phyloP scores from a whole-genome alignment of 2,797 vertebrate species.

The Macropus fuliginosus region DNA sequence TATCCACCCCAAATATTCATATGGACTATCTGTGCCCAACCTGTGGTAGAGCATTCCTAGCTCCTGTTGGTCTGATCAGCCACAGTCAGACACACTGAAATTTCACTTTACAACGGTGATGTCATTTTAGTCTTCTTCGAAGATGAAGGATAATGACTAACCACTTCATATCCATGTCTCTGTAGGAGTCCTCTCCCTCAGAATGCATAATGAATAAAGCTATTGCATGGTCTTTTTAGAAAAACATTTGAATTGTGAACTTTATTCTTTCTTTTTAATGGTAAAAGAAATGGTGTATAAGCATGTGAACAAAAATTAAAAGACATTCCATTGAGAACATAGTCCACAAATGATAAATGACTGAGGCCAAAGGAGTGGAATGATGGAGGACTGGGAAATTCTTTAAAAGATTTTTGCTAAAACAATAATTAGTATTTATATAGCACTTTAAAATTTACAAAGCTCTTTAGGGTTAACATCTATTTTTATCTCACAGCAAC shows the following conservation, averaged over 20 bases:
- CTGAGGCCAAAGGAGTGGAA: neutral
- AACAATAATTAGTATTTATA: neutral
- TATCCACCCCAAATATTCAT: too few species aligned
- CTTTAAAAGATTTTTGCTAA: neutral
- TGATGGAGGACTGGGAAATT: neutral
- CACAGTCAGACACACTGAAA: too few species aligned
- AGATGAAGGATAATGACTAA: too few species aligned
- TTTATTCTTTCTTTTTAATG: neutral
- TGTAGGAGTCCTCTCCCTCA: neutral
- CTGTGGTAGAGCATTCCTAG: too few species aligned
- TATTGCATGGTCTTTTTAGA: neutral
- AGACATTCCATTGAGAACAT: neutral
- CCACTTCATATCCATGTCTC: neutral
- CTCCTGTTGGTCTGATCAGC: too few species aligned
- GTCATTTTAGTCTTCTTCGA: too few species aligned
- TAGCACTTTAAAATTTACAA: neutral
- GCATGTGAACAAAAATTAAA: too few species aligned
- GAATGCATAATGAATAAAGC: neutral
- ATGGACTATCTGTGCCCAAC: too few species aligned
- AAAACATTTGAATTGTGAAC: neutral
- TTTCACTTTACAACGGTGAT: too few species aligned
- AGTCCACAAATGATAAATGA: neutral
- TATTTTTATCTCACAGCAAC: neutral
- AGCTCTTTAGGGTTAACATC: neutral
- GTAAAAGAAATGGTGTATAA: too few species aligned